Conservation (phyloP, 53 echinoderm and acorn worm genomes). For the Echinometra lucunter region DNA sequence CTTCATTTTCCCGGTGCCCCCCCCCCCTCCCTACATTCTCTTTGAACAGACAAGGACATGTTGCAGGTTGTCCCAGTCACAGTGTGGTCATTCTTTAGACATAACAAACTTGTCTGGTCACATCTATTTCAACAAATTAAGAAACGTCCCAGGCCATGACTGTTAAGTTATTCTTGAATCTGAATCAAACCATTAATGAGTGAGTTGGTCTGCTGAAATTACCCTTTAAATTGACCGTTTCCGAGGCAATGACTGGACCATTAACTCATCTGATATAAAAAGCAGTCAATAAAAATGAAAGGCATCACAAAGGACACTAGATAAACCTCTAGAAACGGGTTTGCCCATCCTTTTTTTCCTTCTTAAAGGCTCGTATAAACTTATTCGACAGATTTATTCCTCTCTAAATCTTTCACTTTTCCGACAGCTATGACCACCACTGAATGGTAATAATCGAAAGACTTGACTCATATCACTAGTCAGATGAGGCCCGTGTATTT, state of each 20-base stretch:
- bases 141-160: constrained; percentile 4
- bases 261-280: neutral
- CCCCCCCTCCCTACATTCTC: neutral
- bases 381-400: too few species aligned
- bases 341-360: too few species aligned
- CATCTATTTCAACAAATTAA: neutral
- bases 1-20: neutral
- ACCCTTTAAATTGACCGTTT: neutral
- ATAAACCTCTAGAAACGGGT: too few species aligned
- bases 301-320: neutral
- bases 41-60: neutral
- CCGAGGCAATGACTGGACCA: neutral
- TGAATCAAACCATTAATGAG: neutral
- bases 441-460: too few species aligned
- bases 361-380: too few species aligned
- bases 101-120: constrained; percentile 17
- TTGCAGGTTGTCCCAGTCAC: neutral
- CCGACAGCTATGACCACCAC: too few species aligned
- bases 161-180: neutral
- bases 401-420: too few species aligned
- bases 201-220: neutral
- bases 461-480: too few species aligned
- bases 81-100: neutral
- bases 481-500: too few species aligned
- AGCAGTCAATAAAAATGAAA: neutral